These are phyloP conservation scores for Torymus aiolomorphi DNA, from an alignment of 2,888 invertebrate species.

Conservation along the genomic window DNA sequence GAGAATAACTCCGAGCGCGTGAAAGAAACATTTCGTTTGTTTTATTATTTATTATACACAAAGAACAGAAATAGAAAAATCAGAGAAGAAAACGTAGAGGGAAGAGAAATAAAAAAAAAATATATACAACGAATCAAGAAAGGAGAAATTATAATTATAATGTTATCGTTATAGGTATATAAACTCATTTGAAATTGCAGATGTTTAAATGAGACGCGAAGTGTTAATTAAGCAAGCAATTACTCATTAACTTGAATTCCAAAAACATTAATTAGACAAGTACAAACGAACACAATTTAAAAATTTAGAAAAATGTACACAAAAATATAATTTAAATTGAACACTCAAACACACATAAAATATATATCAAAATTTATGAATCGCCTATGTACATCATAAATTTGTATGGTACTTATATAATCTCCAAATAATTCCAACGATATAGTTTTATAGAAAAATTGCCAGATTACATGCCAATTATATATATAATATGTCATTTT, in stretches of 20 bases:
- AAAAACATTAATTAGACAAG: slow-evolving; percentile 48
- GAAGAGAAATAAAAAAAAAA: slow-evolving; percentile 9
- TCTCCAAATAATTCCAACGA: slow-evolving; percentile 5
- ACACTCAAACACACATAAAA: slow-evolving; percentile 50
- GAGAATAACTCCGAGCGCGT: slow-evolving; percentile 23
- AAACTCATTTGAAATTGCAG: slow-evolving; percentile 27
- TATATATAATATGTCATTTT: slow-evolving; percentile 27
- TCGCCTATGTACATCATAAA: slow-evolving; percentile 29
- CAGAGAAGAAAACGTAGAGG: slow-evolving; percentile 50
- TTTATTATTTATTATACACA: slow-evolving; percentile 16
- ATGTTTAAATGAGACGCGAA: slow-evolving; percentile 32
- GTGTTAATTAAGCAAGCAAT: slow-evolving; percentile 49
- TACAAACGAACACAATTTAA: slow-evolving; percentile 45
- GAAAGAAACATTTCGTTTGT: slow-evolving; percentile 10
- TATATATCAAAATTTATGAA: slow-evolving; percentile 11
- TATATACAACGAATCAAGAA: slow-evolving; percentile 9
- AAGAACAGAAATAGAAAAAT: slow-evolving; percentile 37
- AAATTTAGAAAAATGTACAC: slow-evolving; percentile 40
- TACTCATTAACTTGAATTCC: slow-evolving; percentile 24
- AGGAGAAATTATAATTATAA: slow-evolving; percentile 32
- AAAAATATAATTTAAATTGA: slow-evolving; percentile 30
- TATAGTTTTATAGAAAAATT: slow-evolving; percentile 12
- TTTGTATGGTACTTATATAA: neutral
- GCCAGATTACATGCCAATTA: slow-evolving; percentile 47
- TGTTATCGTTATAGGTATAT: slow-evolving; percentile 9